Evolutionary conservation across 2,888 invertebrate genomes (phyloP).

Genomic region (Amphipyra tragopoginis): DNA sequence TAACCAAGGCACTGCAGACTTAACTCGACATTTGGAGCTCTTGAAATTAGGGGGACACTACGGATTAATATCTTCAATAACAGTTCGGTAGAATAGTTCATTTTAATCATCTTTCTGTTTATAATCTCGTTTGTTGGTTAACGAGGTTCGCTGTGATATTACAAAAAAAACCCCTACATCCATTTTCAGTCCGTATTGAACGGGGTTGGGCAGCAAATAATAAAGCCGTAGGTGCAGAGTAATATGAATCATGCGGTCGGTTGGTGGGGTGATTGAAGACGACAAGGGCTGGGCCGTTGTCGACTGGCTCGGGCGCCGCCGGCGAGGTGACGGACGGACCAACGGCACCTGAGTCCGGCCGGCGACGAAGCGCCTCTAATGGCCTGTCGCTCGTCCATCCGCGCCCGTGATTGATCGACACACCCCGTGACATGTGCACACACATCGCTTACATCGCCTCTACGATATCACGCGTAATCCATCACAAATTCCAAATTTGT

Average conservation of each 20-base stretch:
- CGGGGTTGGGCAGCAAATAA: conserved; percentile 41
- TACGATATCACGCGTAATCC: conserved; percentile 79
- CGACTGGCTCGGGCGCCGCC: conserved; percentile 39
- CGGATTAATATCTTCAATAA: conserved; percentile 21
- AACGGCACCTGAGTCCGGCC: conserved; percentile 76
- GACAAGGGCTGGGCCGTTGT: conserved; percentile 64
- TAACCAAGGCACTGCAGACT: conserved; percentile 1
- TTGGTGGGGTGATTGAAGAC: conserved; percentile 72
- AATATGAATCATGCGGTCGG: conserved; percentile 69
- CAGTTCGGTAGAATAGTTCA: not conserved
- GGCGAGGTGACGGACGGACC: conserved; percentile 59
- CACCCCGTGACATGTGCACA: conserved; percentile 81
- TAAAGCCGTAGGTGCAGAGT: conserved; percentile 43
- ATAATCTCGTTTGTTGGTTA: conserved; percentile 1
- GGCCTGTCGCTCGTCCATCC: conserved; percentile 87
- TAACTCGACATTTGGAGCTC: conserved; percentile 11
- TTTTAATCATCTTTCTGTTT: not conserved
- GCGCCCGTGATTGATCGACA: conserved; percentile 86
- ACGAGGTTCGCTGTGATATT: not conserved
- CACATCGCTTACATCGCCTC: conserved; percentile 78
- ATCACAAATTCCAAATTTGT: conserved; percentile 78
- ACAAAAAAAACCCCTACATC: conserved; percentile 3
- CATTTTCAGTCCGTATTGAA: conserved; percentile 2
- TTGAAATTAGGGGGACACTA: conserved; percentile 14
- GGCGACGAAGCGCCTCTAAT: conserved; percentile 80